These are phyloP conservation scores for Eristalis intricaria DNA, from an alignment of 2,888 invertebrate species.

Conservation along the genomic window DNA sequence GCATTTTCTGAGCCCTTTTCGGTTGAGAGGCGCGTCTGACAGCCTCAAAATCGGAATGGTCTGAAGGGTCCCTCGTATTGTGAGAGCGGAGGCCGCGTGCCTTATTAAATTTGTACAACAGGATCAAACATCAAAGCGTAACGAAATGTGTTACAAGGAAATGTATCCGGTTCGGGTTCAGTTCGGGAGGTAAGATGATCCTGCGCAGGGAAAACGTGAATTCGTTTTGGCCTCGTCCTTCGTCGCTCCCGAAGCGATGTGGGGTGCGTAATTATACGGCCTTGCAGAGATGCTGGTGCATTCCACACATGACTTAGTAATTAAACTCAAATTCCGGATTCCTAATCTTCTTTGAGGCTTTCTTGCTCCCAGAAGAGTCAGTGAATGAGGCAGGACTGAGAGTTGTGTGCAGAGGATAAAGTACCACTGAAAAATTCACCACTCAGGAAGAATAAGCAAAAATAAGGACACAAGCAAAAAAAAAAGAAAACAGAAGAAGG, in stretches of 20 bases:
- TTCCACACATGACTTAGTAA: conserved; percentile 19
- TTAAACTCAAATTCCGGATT: conserved; percentile 9
- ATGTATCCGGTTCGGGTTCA: conserved; percentile 55
- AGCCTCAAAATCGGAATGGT: conserved; percentile 11
- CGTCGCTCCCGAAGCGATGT: background rate
- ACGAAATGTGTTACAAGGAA: conserved; percentile 53
- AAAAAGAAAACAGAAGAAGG: background rate
- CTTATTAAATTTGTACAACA: conserved; percentile 70
- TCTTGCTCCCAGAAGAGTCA: conserved; percentile 20
- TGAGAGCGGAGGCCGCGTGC: conserved; percentile 64
- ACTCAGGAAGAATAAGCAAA: conserved; percentile 42
- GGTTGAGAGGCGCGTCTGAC: conserved; percentile 28
- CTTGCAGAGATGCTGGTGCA: background rate
- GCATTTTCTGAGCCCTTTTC: conserved; percentile 45
- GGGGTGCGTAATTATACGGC: conserved; percentile 27
- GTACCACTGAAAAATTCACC: conserved; percentile 18
- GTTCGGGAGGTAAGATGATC: conserved; percentile 40
- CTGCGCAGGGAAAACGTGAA: conserved; percentile 55
- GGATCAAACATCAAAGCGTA: conserved; percentile 69
- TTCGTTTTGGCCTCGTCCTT: background rate
- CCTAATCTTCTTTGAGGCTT: conserved; percentile 11
- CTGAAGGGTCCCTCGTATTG: conserved; percentile 27
- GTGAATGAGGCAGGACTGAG: background rate
- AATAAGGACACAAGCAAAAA: conserved; percentile 12
- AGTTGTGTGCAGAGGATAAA: background rate